Percentiles rank a stretch among this genome's conserved stretches.
Conservation (phyloP, 1,140 invertebrate species). For the Anastrepha obliqua region DNA sequence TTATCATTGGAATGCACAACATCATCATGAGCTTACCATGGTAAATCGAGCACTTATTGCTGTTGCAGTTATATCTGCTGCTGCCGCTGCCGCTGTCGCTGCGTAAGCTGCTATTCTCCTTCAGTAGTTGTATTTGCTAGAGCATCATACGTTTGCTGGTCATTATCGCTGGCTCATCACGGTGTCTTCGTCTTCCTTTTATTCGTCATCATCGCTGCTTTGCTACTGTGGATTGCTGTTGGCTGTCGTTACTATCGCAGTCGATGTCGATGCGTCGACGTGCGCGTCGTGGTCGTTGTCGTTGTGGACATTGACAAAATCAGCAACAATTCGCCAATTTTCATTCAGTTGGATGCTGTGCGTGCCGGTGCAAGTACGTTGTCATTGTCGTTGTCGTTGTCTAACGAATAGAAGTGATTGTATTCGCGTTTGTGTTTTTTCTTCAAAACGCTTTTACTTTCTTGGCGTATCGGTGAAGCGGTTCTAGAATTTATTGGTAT, state of each 20-base stretch:
- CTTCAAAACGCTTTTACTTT: not conserved
- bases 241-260: not conserved
- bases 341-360: slow-evolving; percentile 68
- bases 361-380: slow-evolving; percentile 55
- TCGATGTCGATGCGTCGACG: not conserved
- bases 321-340: slow-evolving; percentile 68
- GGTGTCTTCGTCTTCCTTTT: not conserved
- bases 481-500: not conserved
- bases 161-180: not conserved
- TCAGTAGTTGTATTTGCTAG: not conserved
- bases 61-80: not conserved
- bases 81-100: not conserved
- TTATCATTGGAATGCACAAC: not conserved
- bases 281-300: not conserved
- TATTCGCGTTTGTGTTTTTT: not conserved
- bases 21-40: slow-evolving; percentile 36
- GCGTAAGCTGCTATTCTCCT: not conserved
- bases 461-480: not conserved
- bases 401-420: not conserved
- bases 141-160: not conserved
- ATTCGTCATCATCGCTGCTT: slow-evolving; percentile 17
- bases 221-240: not conserved
- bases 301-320: slow-evolving; percentile 63
- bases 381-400: not conserved
- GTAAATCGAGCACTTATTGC: slow-evolving; percentile 28